Evolutionary conservation across 2,113 vertebrate genomes (phyloP).

Genomic region (Chelonoidis abingdonii): DNA sequence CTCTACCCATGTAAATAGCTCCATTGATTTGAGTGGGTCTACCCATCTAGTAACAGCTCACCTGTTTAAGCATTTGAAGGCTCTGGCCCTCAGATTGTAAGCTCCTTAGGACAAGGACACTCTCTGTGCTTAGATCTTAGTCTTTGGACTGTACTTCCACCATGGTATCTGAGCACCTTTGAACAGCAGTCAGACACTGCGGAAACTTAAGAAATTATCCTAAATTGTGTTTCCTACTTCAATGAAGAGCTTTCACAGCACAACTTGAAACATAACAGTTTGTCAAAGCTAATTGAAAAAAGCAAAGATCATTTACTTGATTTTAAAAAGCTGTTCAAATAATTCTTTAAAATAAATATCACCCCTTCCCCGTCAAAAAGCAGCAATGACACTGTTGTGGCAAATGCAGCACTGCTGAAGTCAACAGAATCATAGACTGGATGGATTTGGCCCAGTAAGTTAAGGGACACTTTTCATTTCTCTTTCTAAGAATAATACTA

Average conservation of each 20-base stretch:
- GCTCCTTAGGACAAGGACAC: background rate
- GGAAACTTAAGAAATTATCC: background rate
- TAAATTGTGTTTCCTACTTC: fast-evolving
- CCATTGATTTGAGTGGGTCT: background rate
- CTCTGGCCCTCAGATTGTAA: background rate
- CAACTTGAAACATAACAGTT: background rate
- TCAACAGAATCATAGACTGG: background rate
- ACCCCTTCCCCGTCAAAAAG: background rate
- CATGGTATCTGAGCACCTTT: background rate
- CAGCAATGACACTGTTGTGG: background rate
- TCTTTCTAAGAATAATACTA: background rate
- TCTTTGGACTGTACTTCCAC: background rate
- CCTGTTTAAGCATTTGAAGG: background rate
- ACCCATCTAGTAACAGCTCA: background rate
- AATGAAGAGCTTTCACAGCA: background rate
- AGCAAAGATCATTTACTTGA: background rate
- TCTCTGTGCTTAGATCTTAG: background rate
- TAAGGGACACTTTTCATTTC: background rate
- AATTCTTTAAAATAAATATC: background rate
- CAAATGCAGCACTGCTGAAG: background rate
- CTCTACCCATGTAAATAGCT: fast-evolving
- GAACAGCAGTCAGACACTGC: background rate
- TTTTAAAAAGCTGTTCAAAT: background rate
- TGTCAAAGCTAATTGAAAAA: background rate
- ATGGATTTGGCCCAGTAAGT: background rate